Evolutionary conservation across 1,140 invertebrate genomes (phyloP).

Genomic region (Ganaspis sp.): DNA sequence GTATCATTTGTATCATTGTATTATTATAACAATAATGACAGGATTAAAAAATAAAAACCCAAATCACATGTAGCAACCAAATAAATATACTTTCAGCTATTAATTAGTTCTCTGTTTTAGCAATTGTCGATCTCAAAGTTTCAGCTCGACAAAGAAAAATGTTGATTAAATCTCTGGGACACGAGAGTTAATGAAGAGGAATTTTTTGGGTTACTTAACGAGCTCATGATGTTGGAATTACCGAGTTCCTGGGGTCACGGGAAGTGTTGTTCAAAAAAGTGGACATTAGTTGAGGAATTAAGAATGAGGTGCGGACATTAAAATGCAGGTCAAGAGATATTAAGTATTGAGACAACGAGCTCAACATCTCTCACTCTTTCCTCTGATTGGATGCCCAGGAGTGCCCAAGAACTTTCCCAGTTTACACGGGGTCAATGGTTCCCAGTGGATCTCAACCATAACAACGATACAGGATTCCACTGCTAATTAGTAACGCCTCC

Average conservation of each 20-base stretch:
- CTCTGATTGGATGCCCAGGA: slow-evolving; percentile 49
- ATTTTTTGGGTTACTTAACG: not conserved
- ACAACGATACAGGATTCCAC: not conserved
- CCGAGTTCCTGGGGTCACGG: not conserved
- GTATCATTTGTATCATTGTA: no score
- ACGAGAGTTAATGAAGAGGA: no score
- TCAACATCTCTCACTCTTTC: slow-evolving; percentile 46
- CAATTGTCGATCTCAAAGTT: no score
- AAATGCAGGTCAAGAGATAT: slow-evolving; percentile 16
- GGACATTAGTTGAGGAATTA: not conserved
- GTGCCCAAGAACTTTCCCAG: slow-evolving; percentile 56
- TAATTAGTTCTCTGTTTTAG: not conserved
- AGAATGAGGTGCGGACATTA: not conserved
- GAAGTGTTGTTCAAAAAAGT: not conserved
- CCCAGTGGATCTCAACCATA: slow-evolving; percentile 57
- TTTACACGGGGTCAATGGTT: slow-evolving; percentile 62
- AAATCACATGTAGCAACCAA: no score
- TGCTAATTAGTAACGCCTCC: slow-evolving; percentile 21
- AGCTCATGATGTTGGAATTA: not conserved
- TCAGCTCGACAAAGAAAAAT: no score
- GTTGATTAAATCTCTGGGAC: no score
- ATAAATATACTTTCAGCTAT: no score
- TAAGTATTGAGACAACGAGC: slow-evolving; percentile 49
- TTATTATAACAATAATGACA: no score
- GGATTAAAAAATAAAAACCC: no score